phyloP scores from a whole-genome alignment of 2,113 vertebrate species.

The Cyprinodon tularosa region DNA sequence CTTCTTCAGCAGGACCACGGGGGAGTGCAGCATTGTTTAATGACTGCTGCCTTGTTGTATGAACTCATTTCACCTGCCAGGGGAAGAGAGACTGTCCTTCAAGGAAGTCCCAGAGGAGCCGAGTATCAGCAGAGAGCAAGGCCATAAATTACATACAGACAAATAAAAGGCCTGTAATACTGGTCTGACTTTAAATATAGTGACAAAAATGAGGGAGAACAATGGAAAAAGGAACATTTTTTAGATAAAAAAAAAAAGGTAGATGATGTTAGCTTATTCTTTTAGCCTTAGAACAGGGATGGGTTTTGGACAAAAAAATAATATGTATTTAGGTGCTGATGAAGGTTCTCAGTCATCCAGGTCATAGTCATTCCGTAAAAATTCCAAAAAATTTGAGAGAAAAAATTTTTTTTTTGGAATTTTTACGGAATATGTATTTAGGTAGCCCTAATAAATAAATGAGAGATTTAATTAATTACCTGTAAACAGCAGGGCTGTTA shows the following conservation, averaged over 20 bases:
- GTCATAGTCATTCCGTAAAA: too few relatives aligned
- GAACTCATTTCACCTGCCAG: constrained; percentile 1
- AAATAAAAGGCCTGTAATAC: neutral
- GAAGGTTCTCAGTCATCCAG: too few relatives aligned
- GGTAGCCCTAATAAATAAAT: too few relatives aligned
- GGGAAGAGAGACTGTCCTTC: constrained; percentile 2
- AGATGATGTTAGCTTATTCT: neutral
- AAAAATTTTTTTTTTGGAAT: too few relatives aligned
- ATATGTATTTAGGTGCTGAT: neutral
- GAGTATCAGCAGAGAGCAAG: neutral
- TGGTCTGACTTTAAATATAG: neutral
- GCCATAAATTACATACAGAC: neutral
- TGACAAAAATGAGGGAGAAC: neutral
- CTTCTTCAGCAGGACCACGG: neutral
- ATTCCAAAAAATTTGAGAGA: too few relatives aligned
- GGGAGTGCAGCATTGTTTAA: constrained; percentile 13
- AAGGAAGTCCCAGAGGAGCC: neutral
- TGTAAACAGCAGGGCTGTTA: too few relatives aligned
- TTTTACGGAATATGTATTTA: neutral
- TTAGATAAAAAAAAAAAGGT: neutral
- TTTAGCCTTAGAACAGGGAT: neutral
- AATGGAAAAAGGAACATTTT: neutral
- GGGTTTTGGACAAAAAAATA: neutral
- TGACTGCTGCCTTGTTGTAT: neutral
- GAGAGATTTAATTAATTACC: too few relatives aligned